These are phyloP conservation scores for Cisticola juncidis DNA, from an alignment of 2,113 vertebrate genomes.

Conservation along the genomic window DNA sequence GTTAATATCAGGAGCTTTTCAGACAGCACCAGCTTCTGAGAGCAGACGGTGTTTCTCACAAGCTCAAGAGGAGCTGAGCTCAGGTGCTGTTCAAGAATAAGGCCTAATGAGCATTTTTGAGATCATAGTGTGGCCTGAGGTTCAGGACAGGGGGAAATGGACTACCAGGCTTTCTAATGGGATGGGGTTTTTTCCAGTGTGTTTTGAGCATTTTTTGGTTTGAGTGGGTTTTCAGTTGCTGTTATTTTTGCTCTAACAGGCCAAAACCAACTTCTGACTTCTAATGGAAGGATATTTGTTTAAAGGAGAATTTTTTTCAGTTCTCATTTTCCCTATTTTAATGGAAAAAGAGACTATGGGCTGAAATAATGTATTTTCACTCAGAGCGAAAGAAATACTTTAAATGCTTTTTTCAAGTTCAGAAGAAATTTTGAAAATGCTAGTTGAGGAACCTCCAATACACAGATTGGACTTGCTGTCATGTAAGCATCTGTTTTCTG, in stretches of 20 bases:
- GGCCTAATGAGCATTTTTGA: background rate
- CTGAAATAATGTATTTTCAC: background rate
- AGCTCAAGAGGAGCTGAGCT: background rate
- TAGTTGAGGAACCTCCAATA: background rate
- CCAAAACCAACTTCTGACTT: background rate
- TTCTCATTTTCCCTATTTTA: background rate
- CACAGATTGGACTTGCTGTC: background rate
- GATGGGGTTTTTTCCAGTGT: fast-evolving
- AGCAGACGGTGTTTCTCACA: background rate
- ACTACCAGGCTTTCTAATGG: background rate
- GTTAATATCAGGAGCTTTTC: background rate
- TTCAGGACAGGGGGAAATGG: background rate
- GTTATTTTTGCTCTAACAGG: background rate
- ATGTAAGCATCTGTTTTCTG: background rate
- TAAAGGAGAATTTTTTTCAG: background rate
- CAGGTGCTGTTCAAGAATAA: background rate
- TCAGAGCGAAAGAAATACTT: background rate
- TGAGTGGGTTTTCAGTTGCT: background rate
- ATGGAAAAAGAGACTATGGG: background rate
- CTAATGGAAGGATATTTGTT: background rate
- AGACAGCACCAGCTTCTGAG: background rate
- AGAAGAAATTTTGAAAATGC: background rate
- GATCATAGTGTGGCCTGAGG: fast-evolving
- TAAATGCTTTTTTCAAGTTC: background rate
- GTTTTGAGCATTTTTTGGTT: background rate